A percentile compares a stretch with the other conserved stretches of the same genome.
Evolutionary conservation across 2,888 invertebrate genomes (phyloP).

Genomic region (Melinopterus prodromus): DNA sequence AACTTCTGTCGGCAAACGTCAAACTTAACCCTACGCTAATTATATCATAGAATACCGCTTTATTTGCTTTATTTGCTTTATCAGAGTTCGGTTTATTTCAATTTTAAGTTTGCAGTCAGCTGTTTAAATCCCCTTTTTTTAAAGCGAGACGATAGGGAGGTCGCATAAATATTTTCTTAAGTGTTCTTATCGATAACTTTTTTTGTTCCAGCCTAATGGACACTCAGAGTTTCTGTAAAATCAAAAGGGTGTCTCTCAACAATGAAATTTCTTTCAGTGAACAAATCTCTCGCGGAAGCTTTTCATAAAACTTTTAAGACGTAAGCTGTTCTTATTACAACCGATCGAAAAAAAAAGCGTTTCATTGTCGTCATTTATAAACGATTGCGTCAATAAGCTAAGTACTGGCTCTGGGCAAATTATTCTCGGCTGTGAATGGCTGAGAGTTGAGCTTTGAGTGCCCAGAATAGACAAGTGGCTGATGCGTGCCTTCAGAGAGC

Average conservation of each 20-base stretch:
- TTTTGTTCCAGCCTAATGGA: not conserved
- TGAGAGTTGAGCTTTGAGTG: not conserved
- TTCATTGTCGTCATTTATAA: no score
- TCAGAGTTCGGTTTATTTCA: no score
- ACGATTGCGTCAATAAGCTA: not conserved
- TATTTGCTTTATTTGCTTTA: not conserved
- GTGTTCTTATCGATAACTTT: slow-evolving; percentile 4
- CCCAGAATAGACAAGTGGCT: not conserved
- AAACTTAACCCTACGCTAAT: not conserved
- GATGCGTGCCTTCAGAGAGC: not conserved
- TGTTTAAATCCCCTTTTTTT: not conserved
- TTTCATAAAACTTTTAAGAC: not conserved
- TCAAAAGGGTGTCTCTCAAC: not conserved
- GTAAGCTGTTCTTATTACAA: not conserved
- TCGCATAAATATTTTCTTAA: not conserved
- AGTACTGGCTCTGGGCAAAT: not conserved
- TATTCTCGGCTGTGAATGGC: no score
- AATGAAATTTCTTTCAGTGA: not conserved
- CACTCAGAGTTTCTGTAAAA: not conserved
- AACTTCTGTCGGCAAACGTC: not conserved
- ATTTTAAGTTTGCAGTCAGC: not conserved
- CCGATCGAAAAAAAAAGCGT: no score
- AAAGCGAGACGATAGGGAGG: not conserved
- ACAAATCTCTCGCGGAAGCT: not conserved
- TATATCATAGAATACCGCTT: not conserved